Base-by-base conservation (phyloP, 2,113 vertebrate species). In the Rhinolophus ferrumequinum region DNA sequence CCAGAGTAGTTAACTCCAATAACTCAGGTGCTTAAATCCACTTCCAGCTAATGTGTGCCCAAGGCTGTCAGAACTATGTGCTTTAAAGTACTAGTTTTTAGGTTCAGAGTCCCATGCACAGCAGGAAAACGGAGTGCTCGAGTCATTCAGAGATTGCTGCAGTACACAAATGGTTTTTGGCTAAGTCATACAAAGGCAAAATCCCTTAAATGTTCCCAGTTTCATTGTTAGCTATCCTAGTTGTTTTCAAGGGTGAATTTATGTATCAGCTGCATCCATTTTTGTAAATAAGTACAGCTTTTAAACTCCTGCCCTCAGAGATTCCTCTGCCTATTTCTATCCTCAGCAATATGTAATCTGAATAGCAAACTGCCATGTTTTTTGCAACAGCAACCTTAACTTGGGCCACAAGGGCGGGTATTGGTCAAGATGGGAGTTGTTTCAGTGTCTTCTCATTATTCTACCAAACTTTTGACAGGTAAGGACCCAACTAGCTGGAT, bases 221-320 rank as follows among this genome's bases (percentile, higher is more conserved):
- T 93, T 95, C 70, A 79, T 91, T 97, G 93, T 66, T 87, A 72
- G 95, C 64, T 95, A 70, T 47, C 77, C 54, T 94, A 84, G 70
- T 88, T 94, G 35, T 72, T 94, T 94, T 88, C 60, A 90, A 97
- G 66, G 77, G 58, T 81, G 38, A 88, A 64, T 79, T 88, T 84
- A 52, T 21, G 8, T 73, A 73, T 89, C 84, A 86, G 91, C 13
- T 79, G 33, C 22, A 67, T 81, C 52, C n/a, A n/a, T 52, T 75
- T 95, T 96, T 88, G 16, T 70, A 93, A 95, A 47, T 79, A 88
- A 90, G 75, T 28, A 86, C 76, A 85, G 18, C 26, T 90, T 96
- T 95, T 79, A 88, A 96, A 89, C 58, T 94, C n/a, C 64, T 64
- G 44, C 88, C 50, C 67, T 93, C 72, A 50, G 95, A 94, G 28